These are phyloP conservation scores for Palythoa grandiflora DNA, from an alignment of 92 coral and sea anemone species.

Conservation along the genomic window DNA sequence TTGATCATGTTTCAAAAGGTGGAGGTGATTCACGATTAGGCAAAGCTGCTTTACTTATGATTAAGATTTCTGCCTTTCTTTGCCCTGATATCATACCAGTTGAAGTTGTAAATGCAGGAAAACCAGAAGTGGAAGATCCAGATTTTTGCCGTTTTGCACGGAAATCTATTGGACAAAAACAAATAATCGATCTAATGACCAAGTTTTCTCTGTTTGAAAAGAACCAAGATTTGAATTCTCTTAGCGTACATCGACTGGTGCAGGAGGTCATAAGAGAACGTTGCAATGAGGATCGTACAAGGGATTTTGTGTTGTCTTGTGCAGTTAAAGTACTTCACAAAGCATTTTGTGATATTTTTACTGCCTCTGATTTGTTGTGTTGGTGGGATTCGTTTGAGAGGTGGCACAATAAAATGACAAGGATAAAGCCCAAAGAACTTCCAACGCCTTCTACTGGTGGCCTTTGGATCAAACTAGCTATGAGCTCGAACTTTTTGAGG, in stretches of 20 bases:
- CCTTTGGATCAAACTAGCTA: constrained; percentile 11
- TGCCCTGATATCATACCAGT: no score
- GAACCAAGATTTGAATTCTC: background rate
- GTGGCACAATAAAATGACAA: background rate
- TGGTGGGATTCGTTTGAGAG: background rate
- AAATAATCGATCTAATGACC: no score
- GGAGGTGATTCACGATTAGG: background rate
- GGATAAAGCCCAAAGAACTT: background rate
- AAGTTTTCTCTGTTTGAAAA: no score
- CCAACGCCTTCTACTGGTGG: constrained; percentile 4
- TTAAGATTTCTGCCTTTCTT: no score
- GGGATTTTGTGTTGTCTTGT: constrained; percentile 30
- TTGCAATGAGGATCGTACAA: background rate
- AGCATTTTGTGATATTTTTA: constrained; percentile 27
- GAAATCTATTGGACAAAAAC: no score
- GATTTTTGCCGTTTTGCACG: no score
- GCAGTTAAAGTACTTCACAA: background rate
- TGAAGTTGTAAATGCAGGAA: no score
- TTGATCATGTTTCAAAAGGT: constrained; percentile 8
- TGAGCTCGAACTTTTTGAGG: constrained; percentile 1
- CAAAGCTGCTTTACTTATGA: no score
- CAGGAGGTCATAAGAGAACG: background rate
- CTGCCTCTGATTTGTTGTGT: constrained; percentile 20
- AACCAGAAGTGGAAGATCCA: no score
- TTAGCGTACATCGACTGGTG: constrained; percentile 58